Conservation (phyloP, 2,888 invertebrate species). For the Lepidonotus clava region DNA sequence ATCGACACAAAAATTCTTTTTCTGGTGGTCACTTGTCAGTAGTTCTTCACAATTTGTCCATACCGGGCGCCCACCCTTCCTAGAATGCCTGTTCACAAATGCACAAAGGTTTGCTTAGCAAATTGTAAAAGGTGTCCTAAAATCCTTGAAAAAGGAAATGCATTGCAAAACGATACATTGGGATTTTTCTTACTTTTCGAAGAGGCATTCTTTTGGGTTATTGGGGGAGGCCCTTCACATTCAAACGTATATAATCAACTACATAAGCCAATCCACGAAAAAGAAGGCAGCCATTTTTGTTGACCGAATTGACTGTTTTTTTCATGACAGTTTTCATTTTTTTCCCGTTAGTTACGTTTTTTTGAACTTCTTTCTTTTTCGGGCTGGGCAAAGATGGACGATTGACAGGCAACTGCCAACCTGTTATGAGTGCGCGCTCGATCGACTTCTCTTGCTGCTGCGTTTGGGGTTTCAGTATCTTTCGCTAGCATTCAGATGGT, state of each 20-base stretch:
- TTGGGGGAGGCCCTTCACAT: background rate
- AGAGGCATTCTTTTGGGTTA: constrained; percentile 21
- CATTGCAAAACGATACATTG: background rate
- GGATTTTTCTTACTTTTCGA: background rate
- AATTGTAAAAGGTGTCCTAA: background rate
- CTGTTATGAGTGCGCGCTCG: constrained; percentile 19
- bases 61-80: constrained; percentile 6
- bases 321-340: background rate
- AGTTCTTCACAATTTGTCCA: constrained; percentile 19
- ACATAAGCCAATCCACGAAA: constrained; percentile 44
- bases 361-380: background rate
- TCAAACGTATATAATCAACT: constrained; percentile 15
- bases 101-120: constrained; percentile 9
- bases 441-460: constrained; percentile 35
- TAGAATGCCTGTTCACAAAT: constrained; percentile 42
- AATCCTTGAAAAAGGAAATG: background rate
- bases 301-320: constrained; percentile 25
- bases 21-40: constrained; percentile 15
- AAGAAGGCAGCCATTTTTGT: constrained; percentile 47
- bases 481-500: constrained; percentile 41
- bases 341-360: background rate
- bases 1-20: constrained; percentile 37
- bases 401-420: constrained; percentile 29
- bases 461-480: background rate
- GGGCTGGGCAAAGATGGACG: constrained; percentile 40